A percentile compares a stretch with the other conserved stretches of the same genome.
Evolutionary conservation across 23 tunicate species (phyloP).

Genomic region (Clavelina lepadiformis): DNA sequence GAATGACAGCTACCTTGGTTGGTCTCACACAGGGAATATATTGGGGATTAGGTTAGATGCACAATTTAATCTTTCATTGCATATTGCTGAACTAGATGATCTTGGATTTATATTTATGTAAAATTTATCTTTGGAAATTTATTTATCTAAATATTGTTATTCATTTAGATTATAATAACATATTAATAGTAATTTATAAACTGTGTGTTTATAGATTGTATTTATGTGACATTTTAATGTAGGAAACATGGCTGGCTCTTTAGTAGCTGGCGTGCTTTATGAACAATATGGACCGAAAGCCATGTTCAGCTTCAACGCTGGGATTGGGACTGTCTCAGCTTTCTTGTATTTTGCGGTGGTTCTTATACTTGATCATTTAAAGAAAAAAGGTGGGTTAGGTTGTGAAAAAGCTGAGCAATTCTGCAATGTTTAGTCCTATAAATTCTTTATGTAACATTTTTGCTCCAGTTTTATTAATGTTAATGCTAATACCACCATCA

Average conservation of each 20-base stretch:
- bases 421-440: no score
- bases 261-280: conserved; percentile 65
- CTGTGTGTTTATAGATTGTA: no score
- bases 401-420: no score
- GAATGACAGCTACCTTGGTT: conserved; percentile 69
- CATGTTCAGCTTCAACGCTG: conserved; percentile 48
- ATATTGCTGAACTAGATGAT: neutral
- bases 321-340: conserved; percentile 25
- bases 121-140: neutral
- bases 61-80: neutral
- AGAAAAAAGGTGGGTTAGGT: no score
- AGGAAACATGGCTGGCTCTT: conserved; percentile 83
- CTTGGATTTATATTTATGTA: neutral
- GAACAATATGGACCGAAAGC: conserved; percentile 31
- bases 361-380: no score
- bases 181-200: no score
- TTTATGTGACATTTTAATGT: no score
- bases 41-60: conserved; percentile 75
- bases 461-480: no score
- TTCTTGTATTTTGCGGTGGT: conserved; percentile 3
- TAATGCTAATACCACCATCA: no score
- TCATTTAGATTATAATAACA: neutral
- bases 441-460: no score
- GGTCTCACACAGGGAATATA: conserved; percentile 82
- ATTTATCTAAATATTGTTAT: neutral